A percentile compares a stretch with the other conserved stretches of the same genome.
Evolutionary conservation across 2,888 invertebrate species (phyloP).

Genomic region (Lumbricus terrestris): DNA sequence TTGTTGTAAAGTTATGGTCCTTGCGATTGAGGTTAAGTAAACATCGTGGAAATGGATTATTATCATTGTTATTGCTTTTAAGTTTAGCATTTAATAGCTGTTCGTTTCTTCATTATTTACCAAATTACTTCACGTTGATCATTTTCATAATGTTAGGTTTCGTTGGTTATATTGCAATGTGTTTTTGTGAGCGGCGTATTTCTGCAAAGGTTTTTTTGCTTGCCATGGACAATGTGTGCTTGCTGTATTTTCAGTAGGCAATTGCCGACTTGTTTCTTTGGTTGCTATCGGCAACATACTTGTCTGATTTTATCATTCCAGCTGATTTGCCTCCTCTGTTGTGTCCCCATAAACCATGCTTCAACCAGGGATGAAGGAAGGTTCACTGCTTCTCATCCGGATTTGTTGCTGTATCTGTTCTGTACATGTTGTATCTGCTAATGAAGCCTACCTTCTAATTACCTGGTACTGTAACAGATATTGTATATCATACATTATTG

Average conservation of each 20-base stretch:
- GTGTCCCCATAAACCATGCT: not conserved
- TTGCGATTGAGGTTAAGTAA: not conserved
- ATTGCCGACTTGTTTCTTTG: not conserved
- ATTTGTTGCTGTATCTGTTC: not conserved
- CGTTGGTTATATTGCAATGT: too few species aligned
- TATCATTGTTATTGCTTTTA: not conserved
- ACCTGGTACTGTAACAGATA: too few species aligned
- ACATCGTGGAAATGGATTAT: not conserved
- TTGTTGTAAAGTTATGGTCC: not conserved
- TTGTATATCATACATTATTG: not conserved
- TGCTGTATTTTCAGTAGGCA: not conserved
- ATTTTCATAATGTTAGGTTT: not conserved
- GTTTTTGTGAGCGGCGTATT: not conserved
- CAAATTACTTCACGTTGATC: not conserved
- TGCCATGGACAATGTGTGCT: not conserved
- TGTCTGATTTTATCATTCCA: not conserved
- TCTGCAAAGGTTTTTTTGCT: too few species aligned
- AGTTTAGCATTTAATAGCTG: not conserved
- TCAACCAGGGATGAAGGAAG: not conserved
- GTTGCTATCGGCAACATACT: not conserved
- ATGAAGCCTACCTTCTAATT: not conserved
- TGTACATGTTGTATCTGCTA: not conserved
- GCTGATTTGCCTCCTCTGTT: not conserved
- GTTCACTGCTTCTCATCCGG: not conserved
- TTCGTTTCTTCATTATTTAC: not conserved